A percentile compares a stretch with the other conserved stretches of the same genome.
phyloP scores from a whole-genome alignment of 64 coral and sea anemone genomes.

The Stichodactyla helianthus region DNA sequence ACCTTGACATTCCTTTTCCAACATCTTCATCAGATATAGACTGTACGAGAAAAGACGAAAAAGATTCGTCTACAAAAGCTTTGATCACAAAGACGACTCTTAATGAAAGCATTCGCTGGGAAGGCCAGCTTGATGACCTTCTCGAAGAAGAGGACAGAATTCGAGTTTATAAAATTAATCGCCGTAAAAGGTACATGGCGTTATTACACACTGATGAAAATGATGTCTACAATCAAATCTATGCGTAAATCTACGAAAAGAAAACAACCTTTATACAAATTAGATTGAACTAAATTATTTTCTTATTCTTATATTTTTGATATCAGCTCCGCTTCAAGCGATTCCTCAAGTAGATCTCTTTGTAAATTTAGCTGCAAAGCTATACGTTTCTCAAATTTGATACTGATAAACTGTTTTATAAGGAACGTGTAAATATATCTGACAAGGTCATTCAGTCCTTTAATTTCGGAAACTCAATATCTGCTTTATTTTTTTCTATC shows the following conservation, averaged over 20 bases:
- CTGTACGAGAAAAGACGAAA: neutral
- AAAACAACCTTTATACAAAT: neutral
- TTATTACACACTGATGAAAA: neutral
- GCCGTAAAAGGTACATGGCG: constrained; percentile 26
- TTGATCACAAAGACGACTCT: neutral
- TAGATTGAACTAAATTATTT: neutral
- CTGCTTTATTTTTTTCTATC: no score
- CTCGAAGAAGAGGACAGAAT: constrained; percentile 3
- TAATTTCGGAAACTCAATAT: no score
- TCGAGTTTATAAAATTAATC: constrained; percentile 30
- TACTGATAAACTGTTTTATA: no score
- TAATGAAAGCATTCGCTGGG: constrained; percentile 25
- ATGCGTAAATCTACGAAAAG: constrained; percentile 1
- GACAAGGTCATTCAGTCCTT: no score
- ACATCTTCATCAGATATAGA: constrained; percentile 14
- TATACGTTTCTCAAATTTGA: no score
- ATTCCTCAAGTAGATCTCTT: no score
- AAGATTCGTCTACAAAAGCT: neutral
- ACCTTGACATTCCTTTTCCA: neutral
- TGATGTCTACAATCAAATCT: neutral
- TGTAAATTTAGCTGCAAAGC: no score
- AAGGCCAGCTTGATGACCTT: neutral
- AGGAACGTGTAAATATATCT: no score
- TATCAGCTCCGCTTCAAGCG: no score
- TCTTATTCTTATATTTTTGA: neutral